Evolutionary conservation across 2,113 vertebrate species (phyloP), one percentile per base, ranked within the genome.

Genomic region (Ailuropoda melanoleuca): DNA sequence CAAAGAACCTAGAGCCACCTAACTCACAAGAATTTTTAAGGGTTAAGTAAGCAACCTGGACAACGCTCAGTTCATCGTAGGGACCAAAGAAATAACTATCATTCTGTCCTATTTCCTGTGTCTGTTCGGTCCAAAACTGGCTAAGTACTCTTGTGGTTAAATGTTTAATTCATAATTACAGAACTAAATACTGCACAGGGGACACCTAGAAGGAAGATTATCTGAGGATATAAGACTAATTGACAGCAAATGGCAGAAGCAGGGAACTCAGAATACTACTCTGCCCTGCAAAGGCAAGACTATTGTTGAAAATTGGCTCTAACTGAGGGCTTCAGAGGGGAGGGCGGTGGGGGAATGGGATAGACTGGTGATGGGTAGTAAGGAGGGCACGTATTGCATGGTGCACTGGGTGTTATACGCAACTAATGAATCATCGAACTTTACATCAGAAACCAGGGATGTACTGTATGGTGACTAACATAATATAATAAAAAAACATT

Each of bases 51-150:
- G 81, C 34, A 64, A 78, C 85, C 60, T 19, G 11, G 53, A 64
- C 46, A 77, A 90, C 53, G 87, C 39, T 95, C 15, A 80, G 78
- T 64, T 91, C 96, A 92, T n/a, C 66, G 29, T 82, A n/a, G 87
- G 60, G 29, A 85, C 39, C 58, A 90, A 93, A 85, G 87, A 87
- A 86, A 75, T 34, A 81, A 66, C 4, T 14, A 6, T 0, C 17
- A 19, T n/a, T 60, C 34, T 80, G n/a, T 62, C 70, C 14, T 58
- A 34, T 53, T 50, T 72, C 77, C 58, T 53, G n/a, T 39, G 56
- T 85, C 62, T 48, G 15, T 72, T 85, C 43, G 81, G 43, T 50
- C 80, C 68, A 13, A 56, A 84, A 37, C 11, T 37, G 23, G 23
- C 56, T 58, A 88, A 82, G 60, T 26, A 66, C 60, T 70, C 56